These are phyloP conservation scores for Euglossa dilemma DNA, from an alignment of 1,140 invertebrate species.

Conservation along the genomic window DNA sequence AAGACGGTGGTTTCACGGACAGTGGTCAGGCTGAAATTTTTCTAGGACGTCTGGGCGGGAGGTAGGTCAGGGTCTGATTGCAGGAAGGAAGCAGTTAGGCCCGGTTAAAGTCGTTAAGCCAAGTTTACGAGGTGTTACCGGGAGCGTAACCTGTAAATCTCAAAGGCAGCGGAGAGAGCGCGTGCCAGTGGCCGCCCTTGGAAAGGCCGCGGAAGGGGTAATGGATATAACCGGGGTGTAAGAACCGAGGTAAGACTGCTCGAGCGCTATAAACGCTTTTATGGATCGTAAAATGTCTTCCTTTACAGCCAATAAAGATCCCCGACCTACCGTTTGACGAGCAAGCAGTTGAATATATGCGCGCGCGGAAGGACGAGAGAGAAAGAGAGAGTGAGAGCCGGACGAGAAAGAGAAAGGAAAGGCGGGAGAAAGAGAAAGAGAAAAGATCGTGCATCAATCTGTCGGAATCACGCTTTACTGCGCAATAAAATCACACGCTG, in stretches of 20 bases:
- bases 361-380: constrained; percentile 6
- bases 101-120: constrained; percentile 83
- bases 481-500: constrained; percentile 70
- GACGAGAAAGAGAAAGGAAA: neutral
- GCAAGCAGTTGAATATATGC: constrained; percentile 61
- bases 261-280: constrained; percentile 79
- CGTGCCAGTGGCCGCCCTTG: constrained; percentile 82
- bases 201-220: constrained; percentile 79
- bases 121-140: constrained; percentile 83
- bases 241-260: constrained; percentile 68
- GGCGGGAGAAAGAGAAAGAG: neutral
- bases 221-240: constrained; percentile 78
- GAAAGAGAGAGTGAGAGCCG: neutral
- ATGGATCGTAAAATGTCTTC: constrained; percentile 83
- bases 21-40: constrained; percentile 49
- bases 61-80: constrained; percentile 81
- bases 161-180: constrained; percentile 71
- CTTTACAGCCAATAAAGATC: constrained; percentile 83
- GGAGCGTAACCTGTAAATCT: constrained; percentile 83
- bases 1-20: neutral
- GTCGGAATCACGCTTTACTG: constrained; percentile 70
- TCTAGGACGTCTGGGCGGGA: constrained; percentile 60
- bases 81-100: constrained; percentile 83
- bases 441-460: constrained; percentile 65
- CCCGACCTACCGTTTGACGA: constrained; percentile 76